Percentiles rank a stretch among this genome's conserved stretches.
phyloP scores from a whole-genome alignment of 2,797 vertebrate genomes.

The Cheirogaleus major region DNA sequence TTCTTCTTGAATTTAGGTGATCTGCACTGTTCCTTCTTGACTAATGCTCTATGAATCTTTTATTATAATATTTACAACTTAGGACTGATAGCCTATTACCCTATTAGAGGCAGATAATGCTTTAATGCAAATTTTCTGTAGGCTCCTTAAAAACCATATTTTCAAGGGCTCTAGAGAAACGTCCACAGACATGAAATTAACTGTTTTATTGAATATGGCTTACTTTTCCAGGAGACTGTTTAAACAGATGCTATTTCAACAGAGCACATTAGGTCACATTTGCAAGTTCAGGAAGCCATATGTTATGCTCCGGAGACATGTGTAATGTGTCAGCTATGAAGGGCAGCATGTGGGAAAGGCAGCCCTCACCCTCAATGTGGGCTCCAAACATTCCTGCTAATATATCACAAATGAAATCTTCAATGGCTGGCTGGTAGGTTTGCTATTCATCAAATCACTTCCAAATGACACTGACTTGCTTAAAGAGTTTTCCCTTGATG shows the following conservation, averaged over 20 bases:
- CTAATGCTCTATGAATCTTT: not conserved
- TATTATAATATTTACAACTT: not conserved
- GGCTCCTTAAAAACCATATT: conserved; percentile 25
- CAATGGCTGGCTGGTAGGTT: conserved; percentile 41
- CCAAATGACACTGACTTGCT: conserved; percentile 67
- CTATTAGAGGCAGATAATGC: not conserved
- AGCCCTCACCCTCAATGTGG: conserved; percentile 54
- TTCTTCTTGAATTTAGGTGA: not conserved
- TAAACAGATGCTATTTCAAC: conserved; percentile 73
- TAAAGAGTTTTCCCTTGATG: conserved; percentile 22
- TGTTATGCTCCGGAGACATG: conserved; percentile 71
- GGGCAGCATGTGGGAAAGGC: conserved; percentile 67
- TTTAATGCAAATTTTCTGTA: conserved; percentile 22
- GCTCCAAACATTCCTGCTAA: conserved; percentile 57
- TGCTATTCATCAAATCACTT: conserved; percentile 65
- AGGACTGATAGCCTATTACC: not conserved
- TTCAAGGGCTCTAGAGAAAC: conserved; percentile 60
- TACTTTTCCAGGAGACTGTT: conserved; percentile 71
- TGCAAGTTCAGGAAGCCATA: conserved; percentile 74
- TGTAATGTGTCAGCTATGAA: conserved; percentile 79
- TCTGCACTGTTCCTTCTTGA: not conserved
- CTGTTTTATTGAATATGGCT: conserved; percentile 51
- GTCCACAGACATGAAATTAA: conserved; percentile 46
- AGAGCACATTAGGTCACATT: conserved; percentile 55
- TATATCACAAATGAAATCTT: conserved; percentile 66